phyloP scores from a whole-genome alignment of 1,140 invertebrate species.

The Lasioglossum baleicum region DNA sequence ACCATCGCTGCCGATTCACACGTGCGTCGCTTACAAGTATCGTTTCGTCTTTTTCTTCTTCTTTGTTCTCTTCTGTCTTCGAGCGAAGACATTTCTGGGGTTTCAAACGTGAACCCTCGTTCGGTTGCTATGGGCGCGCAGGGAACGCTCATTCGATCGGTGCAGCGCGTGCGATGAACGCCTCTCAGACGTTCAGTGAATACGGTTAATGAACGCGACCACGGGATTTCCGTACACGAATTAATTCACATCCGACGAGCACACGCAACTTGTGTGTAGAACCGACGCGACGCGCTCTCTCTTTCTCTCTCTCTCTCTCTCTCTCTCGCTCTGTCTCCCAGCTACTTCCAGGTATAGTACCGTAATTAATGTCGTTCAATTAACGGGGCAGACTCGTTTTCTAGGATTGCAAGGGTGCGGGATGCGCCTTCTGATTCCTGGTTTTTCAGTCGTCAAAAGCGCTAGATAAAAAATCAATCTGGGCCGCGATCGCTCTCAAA shows the following conservation, averaged over 20 bases:
- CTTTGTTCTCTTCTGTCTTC: background rate
- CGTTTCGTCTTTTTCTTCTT: too few species aligned
- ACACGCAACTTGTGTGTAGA: background rate
- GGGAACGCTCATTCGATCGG: constrained; percentile 1
- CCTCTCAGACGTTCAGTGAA: background rate
- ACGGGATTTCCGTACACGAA: background rate
- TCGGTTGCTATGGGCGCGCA: constrained; percentile 14
- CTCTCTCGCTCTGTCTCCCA: background rate
- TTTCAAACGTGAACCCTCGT: background rate
- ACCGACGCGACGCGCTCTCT: too few species aligned
- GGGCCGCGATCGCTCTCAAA: too few species aligned
- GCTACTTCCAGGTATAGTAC: background rate
- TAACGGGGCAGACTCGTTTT: background rate
- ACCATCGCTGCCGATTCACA: too few species aligned
- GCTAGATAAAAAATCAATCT: too few species aligned
- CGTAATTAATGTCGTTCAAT: background rate
- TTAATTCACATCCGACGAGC: constrained; percentile 3
- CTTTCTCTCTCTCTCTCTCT: too few species aligned
- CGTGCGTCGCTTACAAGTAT: background rate
- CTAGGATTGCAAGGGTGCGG: too few species aligned
- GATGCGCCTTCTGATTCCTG: too few species aligned
- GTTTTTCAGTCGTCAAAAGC: too few species aligned
- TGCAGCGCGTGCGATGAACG: background rate
- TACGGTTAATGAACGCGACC: background rate
- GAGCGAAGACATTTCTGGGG: background rate